Conservation (phyloP, 2,888 invertebrate species). For the Limenitis camilla region DNA sequence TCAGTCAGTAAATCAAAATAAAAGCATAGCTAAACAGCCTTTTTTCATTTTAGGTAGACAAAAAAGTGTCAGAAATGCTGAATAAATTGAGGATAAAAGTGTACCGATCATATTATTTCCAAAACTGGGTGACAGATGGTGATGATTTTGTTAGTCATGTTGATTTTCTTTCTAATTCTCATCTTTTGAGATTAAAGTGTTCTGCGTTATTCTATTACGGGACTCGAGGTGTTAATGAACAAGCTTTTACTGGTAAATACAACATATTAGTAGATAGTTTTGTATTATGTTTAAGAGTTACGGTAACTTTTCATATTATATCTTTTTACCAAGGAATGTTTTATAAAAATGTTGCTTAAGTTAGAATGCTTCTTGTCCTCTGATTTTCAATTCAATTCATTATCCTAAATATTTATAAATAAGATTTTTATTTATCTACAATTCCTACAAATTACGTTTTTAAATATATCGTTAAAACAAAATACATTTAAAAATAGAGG, state of each 20-base stretch:
- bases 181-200: slow-evolving; percentile 62
- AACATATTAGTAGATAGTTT: too few species aligned
- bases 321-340: neutral
- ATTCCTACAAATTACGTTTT: too few species aligned
- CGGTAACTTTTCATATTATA: neutral
- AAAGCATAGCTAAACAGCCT: too few species aligned
- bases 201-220: slow-evolving; percentile 75
- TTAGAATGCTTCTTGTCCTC: too few species aligned
- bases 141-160: slow-evolving; percentile 49
- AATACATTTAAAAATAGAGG: too few species aligned
- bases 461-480: too few species aligned
- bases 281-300: too few species aligned
- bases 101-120: slow-evolving; percentile 69
- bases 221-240: slow-evolving; percentile 55
- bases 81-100: slow-evolving; percentile 54
- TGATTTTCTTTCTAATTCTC: slow-evolving; percentile 64
- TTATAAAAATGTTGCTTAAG: too few species aligned
- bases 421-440: too few species aligned
- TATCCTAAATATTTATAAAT: too few species aligned
- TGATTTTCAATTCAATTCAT: too few species aligned
- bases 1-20: too few species aligned
- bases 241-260: slow-evolving; percentile 61
- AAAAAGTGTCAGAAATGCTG: slow-evolving; percentile 59
- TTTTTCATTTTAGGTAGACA: slow-evolving; percentile 56
- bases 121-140: slow-evolving; percentile 61